A percentile compares a stretch with the other conserved stretches of the same genome.
Conservation (phyloP, 1,140 invertebrate genomes). For the Gyrodactylus salaris region DNA sequence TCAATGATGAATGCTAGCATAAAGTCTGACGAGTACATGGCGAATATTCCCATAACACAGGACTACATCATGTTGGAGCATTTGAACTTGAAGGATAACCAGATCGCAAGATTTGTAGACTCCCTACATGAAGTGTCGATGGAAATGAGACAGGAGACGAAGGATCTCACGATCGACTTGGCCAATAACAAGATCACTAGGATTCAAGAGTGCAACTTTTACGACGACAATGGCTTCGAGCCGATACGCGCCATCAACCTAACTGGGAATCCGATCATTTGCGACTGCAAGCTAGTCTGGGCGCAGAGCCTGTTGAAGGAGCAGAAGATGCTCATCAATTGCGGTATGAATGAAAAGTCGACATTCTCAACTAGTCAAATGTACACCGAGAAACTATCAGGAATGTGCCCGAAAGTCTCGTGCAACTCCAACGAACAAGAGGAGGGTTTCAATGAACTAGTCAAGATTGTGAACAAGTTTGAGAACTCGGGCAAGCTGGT, state of each 20-base stretch:
- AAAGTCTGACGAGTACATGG: background rate
- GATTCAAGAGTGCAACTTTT: background rate
- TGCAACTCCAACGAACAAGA: background rate
- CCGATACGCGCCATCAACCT: background rate
- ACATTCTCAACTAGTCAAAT: background rate
- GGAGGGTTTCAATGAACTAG: background rate
- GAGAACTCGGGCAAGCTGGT: background rate
- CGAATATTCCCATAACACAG: background rate
- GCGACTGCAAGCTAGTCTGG: background rate
- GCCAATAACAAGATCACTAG: background rate
- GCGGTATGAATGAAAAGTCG: background rate
- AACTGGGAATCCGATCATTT: background rate
- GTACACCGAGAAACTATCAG: background rate
- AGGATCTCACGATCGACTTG: background rate
- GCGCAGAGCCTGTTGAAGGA: background rate
- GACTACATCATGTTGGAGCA: background rate
- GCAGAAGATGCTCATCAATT: background rate
- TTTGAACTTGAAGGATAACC: background rate
- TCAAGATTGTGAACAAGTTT: no score
- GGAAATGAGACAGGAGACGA: background rate
- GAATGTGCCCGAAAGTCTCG: background rate
- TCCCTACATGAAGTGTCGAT: background rate
- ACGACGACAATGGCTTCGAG: background rate
- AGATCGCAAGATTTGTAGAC: background rate
- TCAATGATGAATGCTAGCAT: background rate